Evolutionary conservation across 2,113 vertebrate genomes (phyloP).

Genomic region (Meleagris gallopavo): DNA sequence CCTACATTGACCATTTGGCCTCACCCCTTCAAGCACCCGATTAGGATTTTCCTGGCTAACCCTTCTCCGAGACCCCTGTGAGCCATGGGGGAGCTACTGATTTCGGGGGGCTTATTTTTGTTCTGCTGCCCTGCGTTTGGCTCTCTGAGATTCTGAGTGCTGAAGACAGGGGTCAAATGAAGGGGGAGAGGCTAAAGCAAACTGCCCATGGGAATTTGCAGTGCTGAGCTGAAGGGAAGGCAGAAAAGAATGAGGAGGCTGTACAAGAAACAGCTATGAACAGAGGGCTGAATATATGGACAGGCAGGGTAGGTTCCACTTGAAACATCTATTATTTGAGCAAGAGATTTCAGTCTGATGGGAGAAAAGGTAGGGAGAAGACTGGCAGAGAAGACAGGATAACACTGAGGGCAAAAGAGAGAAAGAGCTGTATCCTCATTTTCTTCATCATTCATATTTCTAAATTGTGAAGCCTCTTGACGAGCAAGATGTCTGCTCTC

Average conservation of each 20-base stretch:
- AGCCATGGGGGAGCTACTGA: not conserved
- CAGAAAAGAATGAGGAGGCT: not conserved
- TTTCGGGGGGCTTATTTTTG: slow-evolving; percentile 52
- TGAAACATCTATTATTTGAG: slow-evolving; percentile 13
- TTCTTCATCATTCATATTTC: slow-evolving; percentile 14
- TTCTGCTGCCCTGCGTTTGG: not conserved
- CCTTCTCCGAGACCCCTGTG: slow-evolving; percentile 32
- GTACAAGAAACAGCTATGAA: not conserved
- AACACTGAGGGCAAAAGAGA: not conserved
- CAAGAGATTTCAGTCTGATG: not conserved
- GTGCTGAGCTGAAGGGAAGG: not conserved
- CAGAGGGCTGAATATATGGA: not conserved
- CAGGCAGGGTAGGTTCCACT: not conserved
- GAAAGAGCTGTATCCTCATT: not conserved
- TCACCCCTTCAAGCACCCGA: not conserved
- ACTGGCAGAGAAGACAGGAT: not conserved
- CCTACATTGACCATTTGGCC: slow-evolving; percentile 71
- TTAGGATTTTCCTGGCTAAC: slow-evolving; percentile 57
- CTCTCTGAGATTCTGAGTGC: not conserved
- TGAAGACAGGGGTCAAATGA: not conserved
- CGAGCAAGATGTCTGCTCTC: not conserved
- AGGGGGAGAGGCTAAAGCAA: not conserved
- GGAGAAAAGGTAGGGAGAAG: not conserved
- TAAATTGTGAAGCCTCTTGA: not conserved
- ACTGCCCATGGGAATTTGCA: slow-evolving; percentile 9